Percentiles rank a stretch among this genome's conserved stretches.
phyloP scores from a whole-genome alignment of 2,888 invertebrate genomes.

The Meghimatium bilineatum region DNA sequence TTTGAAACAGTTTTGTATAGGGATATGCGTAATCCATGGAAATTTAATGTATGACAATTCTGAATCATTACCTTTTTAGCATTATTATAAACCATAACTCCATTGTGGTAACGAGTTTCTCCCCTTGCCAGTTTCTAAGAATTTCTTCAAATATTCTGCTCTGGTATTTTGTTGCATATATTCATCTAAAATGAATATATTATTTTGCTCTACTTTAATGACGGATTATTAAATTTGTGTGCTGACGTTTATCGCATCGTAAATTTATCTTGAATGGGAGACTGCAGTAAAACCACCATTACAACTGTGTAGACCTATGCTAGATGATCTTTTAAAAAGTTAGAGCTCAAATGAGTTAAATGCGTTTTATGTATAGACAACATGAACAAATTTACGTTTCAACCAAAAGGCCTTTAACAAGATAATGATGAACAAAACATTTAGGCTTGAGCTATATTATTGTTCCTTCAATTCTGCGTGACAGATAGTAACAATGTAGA shows the following conservation, averaged over 20 bases:
- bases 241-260: background rate
- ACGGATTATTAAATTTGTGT: background rate
- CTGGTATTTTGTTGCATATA: background rate
- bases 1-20: background rate
- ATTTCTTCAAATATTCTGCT: background rate
- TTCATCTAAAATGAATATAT: background rate
- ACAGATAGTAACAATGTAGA: too few relatives aligned
- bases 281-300: too few relatives aligned
- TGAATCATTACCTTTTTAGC: constrained; percentile 15
- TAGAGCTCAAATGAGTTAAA: too few relatives aligned
- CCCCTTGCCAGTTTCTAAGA: constrained; percentile 3
- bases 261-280: background rate
- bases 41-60: constrained; percentile 14
- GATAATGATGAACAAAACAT: too few relatives aligned
- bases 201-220: background rate
- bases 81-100: constrained; percentile 31
- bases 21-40: background rate
- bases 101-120: background rate
- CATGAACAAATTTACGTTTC: too few relatives aligned
- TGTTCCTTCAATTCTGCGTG: too few relatives aligned
- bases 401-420: too few relatives aligned
- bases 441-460: too few relatives aligned
- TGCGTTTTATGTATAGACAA: too few relatives aligned
- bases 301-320: too few relatives aligned
- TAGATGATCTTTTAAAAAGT: too few relatives aligned